Evolutionary conservation across 2,797 vertebrate species (phyloP), one percentile per base, ranked within the genome.

Genomic region (Galaxias olidus): DNA sequence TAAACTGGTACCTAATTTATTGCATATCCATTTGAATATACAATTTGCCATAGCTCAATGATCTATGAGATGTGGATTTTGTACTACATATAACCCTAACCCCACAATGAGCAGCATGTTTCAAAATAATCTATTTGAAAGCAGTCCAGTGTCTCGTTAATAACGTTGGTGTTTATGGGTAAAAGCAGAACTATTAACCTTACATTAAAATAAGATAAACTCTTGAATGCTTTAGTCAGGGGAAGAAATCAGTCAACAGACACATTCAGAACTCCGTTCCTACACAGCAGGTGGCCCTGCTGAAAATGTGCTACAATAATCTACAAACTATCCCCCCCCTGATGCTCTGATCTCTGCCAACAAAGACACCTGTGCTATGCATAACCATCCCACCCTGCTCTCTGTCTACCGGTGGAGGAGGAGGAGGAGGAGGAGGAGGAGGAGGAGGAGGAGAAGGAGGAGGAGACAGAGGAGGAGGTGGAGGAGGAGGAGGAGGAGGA

Each of bases 1-100:
- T 82, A 89, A 89, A 88, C 73, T 63, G 74, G 75, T 84, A 78
- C 83, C 84, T 87, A 82, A 86, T 87, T 84, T 81, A 76, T 74
- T 12, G 72, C 65, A 1, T 66, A 65, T 68, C 67, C 66, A 62
- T 75, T 77, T 66, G 71, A 76, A 81, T 53, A 44, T 50, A 58
- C 66, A 58, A 72, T 76, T 77, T 44, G 54, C 70, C 67, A 47
- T 50, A 4, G 18, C 44, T 70, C 59, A 67, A 48, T 50, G 50
- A 61, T 59, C 56, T 57, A 59, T 66, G 56, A 70, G 71, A 54
- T 9, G 17, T 43, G 10, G 52, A 54, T 43, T 44, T 0, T 5
- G 6, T 4, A 44, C 1, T 44, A 44, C 54, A 9, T 67, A 72
- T 80, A 30, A 30, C 2, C 2, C 30, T 3, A 6, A 30, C 6